These are phyloP conservation scores for Microcebus murinus DNA, from an alignment of 2,113 vertebrate species.

Conservation along the genomic window DNA sequence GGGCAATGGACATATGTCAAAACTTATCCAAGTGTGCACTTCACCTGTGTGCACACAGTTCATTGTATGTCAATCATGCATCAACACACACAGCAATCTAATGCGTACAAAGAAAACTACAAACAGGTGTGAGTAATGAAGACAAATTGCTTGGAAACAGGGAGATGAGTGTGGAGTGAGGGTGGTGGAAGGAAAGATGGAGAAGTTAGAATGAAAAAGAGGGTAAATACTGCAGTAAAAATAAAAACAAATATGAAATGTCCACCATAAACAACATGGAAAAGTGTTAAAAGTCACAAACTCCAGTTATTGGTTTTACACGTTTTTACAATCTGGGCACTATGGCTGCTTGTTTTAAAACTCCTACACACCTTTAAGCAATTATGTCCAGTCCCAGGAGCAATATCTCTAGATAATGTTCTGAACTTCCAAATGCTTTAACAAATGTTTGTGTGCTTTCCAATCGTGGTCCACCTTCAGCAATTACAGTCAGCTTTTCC, in stretches of 20 bases:
- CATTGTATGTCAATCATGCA: not conserved
- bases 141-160: not conserved
- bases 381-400: not conserved
- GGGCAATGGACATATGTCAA: not conserved
- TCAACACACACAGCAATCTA: not conserved
- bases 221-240: not conserved
- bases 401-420: not conserved
- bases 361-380: not conserved
- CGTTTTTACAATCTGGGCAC: not conserved
- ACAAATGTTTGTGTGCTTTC: not conserved
- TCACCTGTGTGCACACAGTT: not conserved
- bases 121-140: not conserved
- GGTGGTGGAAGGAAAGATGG: not conserved
- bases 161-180: not conserved
- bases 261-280: not conserved
- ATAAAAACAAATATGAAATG: not conserved
- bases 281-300: not conserved
- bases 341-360: not conserved
- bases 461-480: not conserved
- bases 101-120: not conserved
- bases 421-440: not conserved
- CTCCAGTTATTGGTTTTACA: not conserved
- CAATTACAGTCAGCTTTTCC: not conserved
- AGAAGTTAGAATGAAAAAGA: not conserved
- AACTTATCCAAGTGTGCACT: not conserved